Evolutionary conservation across 2,888 invertebrate genomes (phyloP).

Genomic region (Lithophane semibrunnea): DNA sequence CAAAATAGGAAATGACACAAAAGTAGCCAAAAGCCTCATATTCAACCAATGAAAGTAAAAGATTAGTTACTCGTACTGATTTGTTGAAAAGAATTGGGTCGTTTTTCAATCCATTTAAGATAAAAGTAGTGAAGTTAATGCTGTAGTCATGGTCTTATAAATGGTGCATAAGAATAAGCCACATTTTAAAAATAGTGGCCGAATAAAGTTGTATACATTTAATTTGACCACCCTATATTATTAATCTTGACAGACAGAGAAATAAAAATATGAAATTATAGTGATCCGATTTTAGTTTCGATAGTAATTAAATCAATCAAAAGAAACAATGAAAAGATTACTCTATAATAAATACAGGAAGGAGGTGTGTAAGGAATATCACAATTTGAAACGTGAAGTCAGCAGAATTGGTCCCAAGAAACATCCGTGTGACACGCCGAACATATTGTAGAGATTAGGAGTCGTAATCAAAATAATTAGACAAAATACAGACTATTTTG

Average conservation of each 20-base stretch:
- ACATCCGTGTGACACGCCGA: conserved; percentile 7
- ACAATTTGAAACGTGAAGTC: not conserved
- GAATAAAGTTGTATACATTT: not conserved
- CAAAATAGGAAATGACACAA: no score
- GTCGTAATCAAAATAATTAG: not conserved
- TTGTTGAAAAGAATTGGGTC: not conserved
- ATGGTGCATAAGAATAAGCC: no score
- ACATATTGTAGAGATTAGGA: not conserved
- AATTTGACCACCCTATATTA: not conserved
- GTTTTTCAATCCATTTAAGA: not conserved
- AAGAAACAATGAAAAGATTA: conserved; percentile 1
- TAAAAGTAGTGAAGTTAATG: not conserved
- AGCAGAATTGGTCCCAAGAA: not conserved
- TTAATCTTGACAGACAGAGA: not conserved
- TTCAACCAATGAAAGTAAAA: no score
- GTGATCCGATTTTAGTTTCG: conserved; percentile 11
- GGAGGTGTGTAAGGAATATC: not conserved
- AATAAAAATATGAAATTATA: not conserved
- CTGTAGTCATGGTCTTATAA: no score
- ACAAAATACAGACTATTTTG: not conserved
- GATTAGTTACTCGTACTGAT: not conserved
- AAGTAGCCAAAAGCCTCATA: no score
- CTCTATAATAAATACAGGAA: not conserved
- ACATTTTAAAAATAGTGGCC: not conserved
- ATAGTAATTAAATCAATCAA: not conserved